phyloP scores from a whole-genome alignment of 1,140 invertebrate species.

The Drosophila pseudoananassae region DNA sequence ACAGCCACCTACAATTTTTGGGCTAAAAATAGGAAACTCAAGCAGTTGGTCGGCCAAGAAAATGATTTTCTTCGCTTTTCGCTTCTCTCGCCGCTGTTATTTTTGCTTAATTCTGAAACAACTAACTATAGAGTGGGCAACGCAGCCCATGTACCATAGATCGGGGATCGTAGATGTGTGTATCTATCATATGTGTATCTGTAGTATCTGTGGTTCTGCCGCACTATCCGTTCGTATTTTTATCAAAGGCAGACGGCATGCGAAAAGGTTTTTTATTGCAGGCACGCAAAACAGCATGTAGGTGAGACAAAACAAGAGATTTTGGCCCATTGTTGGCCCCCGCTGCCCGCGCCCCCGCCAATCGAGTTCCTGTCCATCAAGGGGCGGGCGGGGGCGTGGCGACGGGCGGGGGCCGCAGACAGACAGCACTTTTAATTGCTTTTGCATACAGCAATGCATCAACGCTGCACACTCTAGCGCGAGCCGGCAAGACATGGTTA shows the following conservation, averaged over 20 bases:
- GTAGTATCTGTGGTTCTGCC: slow-evolving; percentile 26
- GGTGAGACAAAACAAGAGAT: slow-evolving; percentile 75
- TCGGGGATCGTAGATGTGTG: neutral
- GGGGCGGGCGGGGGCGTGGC: neutral
- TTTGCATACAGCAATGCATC: slow-evolving; percentile 82
- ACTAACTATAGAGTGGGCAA: slow-evolving; percentile 75
- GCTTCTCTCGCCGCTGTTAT: slow-evolving; percentile 52
- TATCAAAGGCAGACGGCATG: slow-evolving; percentile 73
- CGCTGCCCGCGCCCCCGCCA: slow-evolving; percentile 24
- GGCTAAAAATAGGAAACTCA: slow-evolving; percentile 71
- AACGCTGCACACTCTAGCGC: slow-evolving; percentile 52
- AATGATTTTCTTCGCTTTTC: slow-evolving; percentile 57
- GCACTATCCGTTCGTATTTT: slow-evolving; percentile 65
- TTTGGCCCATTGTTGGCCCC: slow-evolving; percentile 61
- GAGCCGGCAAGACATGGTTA: slow-evolving; percentile 67
- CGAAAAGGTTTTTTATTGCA: slow-evolving; percentile 55
- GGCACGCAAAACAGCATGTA: slow-evolving; percentile 74
- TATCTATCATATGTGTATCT: slow-evolving; percentile 23
- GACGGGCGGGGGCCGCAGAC: slow-evolving; percentile 45
- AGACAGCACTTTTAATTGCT: slow-evolving; percentile 83
- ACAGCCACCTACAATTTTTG: slow-evolving; percentile 80
- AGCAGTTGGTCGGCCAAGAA: slow-evolving; percentile 78
- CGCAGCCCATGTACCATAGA: slow-evolving; percentile 5
- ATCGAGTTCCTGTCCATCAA: slow-evolving; percentile 39
- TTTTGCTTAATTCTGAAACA: slow-evolving; percentile 80